phyloP scores from a whole-genome alignment of 2,797 vertebrate genomes.

The Siniperca obscura region DNA sequence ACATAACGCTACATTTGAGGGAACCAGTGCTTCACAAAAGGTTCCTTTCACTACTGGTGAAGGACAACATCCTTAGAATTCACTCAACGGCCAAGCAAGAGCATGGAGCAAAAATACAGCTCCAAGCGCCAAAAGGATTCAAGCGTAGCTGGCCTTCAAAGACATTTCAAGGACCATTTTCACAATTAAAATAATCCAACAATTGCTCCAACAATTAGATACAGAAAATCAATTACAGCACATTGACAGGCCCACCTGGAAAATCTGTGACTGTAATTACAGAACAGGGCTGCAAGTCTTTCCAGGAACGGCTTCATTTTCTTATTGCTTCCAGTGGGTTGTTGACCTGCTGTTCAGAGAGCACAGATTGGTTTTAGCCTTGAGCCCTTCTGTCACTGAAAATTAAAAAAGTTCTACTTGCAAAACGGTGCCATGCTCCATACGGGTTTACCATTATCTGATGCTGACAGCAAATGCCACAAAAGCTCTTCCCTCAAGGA shows the following conservation, averaged over 20 bases:
- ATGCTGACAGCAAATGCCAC: slow-evolving; percentile 15
- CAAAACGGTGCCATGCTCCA: slow-evolving; percentile 13
- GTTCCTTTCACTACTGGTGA: slow-evolving; percentile 62
- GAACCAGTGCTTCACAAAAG: slow-evolving; percentile 60
- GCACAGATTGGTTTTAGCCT: slow-evolving; percentile 51
- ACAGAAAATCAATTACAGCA: slow-evolving; percentile 30
- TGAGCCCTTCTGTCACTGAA: slow-evolving; percentile 37
- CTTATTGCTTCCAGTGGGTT: slow-evolving; percentile 11
- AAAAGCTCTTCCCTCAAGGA: slow-evolving; percentile 22
- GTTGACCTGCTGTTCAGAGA: slow-evolving; percentile 21
- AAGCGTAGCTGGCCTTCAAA: background rate
- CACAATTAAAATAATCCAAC: slow-evolving; percentile 9
- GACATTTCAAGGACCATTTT: slow-evolving; percentile 5
- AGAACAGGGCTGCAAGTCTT: slow-evolving; percentile 26
- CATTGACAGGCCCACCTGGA: slow-evolving; percentile 26
- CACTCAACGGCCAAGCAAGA: slow-evolving; percentile 32
- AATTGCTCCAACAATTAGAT: slow-evolving; percentile 27
- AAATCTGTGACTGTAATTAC: slow-evolving; percentile 20
- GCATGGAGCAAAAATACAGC: slow-evolving; percentile 24
- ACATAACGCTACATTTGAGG: slow-evolving; percentile 53
- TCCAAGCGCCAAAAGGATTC: background rate
- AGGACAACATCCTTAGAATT: slow-evolving; percentile 60
- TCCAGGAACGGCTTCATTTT: slow-evolving; percentile 10
- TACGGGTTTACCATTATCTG: slow-evolving; percentile 22
- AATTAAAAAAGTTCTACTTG: slow-evolving; percentile 14